Evolutionary conservation across 2,888 invertebrate species (phyloP), one percentile per base, ranked within the genome.

Genomic region (Ormyrus nitidulus): DNA sequence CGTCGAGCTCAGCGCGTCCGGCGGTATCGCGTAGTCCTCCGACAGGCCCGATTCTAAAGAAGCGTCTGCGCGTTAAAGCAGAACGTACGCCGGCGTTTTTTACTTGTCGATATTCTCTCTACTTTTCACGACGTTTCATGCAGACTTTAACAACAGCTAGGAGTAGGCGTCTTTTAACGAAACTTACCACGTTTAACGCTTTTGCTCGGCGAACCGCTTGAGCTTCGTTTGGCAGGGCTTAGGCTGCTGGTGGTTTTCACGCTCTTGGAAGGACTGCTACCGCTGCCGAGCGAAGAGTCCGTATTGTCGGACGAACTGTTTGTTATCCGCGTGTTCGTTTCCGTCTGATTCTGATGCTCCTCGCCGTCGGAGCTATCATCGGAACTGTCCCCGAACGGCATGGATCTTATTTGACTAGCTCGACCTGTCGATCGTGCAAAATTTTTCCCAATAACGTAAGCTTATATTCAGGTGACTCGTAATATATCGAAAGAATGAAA

Each of bases 11-110:
- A 96, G 93, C 0, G 98, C 98, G 91, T 98, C 98, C 9, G 98
- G 98, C 9, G 98, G 98, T 87, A 98, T 95, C 79, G 98, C 98
- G 91, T 98, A 98, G 92, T 98, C 98, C 90, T 98, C 98, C 54
- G 98, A 98, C 92, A 97, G 95, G 86, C 97, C 97, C 78, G 97
- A 97, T 91, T 97, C 97, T 92, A 97, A 95, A 81, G 97, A 97
- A 84, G 96, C 51, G 65, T 79, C 78, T 70, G 61, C 13, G 61
- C 10, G 34, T 76, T 76, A 76, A 59, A 68, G 58, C 64, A 68
- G n/a, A 65, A 65, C 6, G 46, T 73, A 54, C n/a, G 51, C 53
- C 13, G 48, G 4, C 6, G 58, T 48, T 70, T 54, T 72, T 49
- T 59, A 10, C 48, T 19, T 10, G n/a, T 70, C 19, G 13, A n/a